Percentiles rank a stretch among this genome's conserved stretches.
phyloP scores from a whole-genome alignment of 64 coral and sea anemone genomes.

The Montipora foliosa region DNA sequence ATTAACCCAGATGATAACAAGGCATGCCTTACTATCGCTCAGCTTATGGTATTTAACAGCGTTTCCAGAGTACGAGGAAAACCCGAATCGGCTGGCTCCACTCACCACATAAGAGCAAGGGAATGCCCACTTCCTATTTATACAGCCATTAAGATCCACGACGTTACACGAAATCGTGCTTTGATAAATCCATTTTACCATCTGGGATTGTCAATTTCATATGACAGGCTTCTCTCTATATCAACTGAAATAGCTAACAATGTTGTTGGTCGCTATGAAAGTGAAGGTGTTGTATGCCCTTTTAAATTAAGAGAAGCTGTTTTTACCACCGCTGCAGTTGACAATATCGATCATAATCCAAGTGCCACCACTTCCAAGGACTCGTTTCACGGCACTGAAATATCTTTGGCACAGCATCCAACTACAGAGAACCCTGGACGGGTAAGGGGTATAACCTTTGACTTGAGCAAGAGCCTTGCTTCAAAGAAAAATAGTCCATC shows the following conservation, averaged over 20 bases:
- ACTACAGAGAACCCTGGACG: background rate
- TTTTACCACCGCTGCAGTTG: background rate
- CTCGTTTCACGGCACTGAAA: background rate
- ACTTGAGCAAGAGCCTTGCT: background rate
- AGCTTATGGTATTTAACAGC: no score
- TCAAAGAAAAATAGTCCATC: constrained; percentile 9
- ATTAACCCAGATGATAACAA: no score
- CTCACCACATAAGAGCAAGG: constrained; percentile 18
- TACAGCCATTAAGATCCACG: constrained; percentile 26
- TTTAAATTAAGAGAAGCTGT: background rate
- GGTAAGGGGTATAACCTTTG: background rate
- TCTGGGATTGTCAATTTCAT: constrained; percentile 52
- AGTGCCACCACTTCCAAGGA: background rate
- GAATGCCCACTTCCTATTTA: constrained; percentile 37
- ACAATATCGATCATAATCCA: background rate
- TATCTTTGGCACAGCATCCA: constrained; percentile 12
- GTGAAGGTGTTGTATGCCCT: constrained; percentile 8
- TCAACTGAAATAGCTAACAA: constrained; percentile 41
- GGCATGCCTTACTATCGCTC: no score
- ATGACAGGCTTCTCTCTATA: constrained; percentile 49
- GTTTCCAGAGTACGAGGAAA: background rate
- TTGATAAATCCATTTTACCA: constrained; percentile 38
- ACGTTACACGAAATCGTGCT: background rate
- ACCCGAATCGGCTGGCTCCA: background rate
- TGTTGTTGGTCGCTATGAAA: constrained; percentile 15